Conservation (phyloP, 92 coral and sea anemone genomes). For the Palythoa grandis region DNA sequence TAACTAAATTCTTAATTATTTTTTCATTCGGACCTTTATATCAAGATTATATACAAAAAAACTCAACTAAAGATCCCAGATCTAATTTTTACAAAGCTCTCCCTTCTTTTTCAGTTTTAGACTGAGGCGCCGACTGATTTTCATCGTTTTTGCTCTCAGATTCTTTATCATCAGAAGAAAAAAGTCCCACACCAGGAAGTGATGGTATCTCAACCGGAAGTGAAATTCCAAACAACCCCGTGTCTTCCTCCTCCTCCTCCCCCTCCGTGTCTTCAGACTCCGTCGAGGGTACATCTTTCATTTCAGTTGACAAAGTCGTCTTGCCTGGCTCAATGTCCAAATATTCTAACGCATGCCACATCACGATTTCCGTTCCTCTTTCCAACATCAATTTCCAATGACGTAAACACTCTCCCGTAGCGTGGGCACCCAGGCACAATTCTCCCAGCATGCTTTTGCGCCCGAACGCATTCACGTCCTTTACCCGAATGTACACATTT, state of each 20-base stretch:
- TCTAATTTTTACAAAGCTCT: not conserved
- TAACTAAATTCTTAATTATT: too few relatives aligned
- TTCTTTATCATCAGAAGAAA: conserved; percentile 42
- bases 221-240: conserved; percentile 64
- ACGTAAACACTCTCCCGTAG: conserved; percentile 72
- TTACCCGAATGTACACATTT: conserved; percentile 84
- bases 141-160: conserved; percentile 29
- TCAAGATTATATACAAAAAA: not conserved
- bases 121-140: not conserved
- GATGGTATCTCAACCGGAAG: conserved; percentile 58
- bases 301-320: conserved; percentile 77
- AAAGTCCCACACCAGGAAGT: conserved; percentile 21
- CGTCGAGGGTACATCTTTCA: conserved; percentile 70
- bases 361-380: conserved; percentile 71
- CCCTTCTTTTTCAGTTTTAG: not conserved
- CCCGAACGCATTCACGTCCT: conserved; percentile 80
- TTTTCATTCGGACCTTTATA: too few relatives aligned
- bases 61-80: not conserved
- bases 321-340: conserved; percentile 85
- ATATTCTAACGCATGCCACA: conserved; percentile 85
- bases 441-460: conserved; percentile 83
- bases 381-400: conserved; percentile 82
- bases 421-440: conserved; percentile 83
- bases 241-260: conserved; percentile 66
- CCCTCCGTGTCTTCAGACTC: conserved; percentile 75